Conservation (phyloP, 2,797 vertebrate species). For the Poecilia wingei region DNA sequence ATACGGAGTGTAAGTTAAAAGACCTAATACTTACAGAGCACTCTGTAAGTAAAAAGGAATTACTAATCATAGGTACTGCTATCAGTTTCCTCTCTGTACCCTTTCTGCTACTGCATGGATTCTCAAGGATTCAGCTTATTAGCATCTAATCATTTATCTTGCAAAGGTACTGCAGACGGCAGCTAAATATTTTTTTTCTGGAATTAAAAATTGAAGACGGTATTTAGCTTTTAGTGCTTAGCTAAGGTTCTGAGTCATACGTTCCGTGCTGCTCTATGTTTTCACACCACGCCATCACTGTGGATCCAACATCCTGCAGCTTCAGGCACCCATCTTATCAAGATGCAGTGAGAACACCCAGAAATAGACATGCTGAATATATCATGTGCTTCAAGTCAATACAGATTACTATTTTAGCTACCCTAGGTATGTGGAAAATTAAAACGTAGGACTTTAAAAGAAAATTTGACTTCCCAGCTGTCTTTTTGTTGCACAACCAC, state of each 20-base stretch:
- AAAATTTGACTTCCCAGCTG: background rate
- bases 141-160: slow-evolving; percentile 9
- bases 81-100: background rate
- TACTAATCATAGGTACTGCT: background rate
- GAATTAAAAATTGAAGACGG: slow-evolving; percentile 6
- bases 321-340: slow-evolving; percentile 12
- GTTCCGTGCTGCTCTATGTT: slow-evolving; percentile 24
- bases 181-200: slow-evolving; percentile 5
- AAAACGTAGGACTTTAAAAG: background rate
- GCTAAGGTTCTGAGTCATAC: slow-evolving; percentile 26
- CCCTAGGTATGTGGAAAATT: background rate
- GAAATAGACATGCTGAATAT: background rate
- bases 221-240: slow-evolving; percentile 23
- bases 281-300: slow-evolving; percentile 48
- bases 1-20: background rate
- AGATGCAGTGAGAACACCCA: slow-evolving; percentile 24
- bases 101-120: background rate
- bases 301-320: slow-evolving; percentile 31
- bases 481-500: background rate
- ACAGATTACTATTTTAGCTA: background rate
- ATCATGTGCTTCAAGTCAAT: slow-evolving; percentile 4
- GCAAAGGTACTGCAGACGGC: slow-evolving; percentile 8
- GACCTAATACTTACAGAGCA: background rate
- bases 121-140: background rate
- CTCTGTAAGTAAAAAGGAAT: slow-evolving; percentile 2